These are phyloP conservation scores for Leptothorax acervorum DNA, from an alignment of 2,888 invertebrate genomes.

Conservation along the genomic window DNA sequence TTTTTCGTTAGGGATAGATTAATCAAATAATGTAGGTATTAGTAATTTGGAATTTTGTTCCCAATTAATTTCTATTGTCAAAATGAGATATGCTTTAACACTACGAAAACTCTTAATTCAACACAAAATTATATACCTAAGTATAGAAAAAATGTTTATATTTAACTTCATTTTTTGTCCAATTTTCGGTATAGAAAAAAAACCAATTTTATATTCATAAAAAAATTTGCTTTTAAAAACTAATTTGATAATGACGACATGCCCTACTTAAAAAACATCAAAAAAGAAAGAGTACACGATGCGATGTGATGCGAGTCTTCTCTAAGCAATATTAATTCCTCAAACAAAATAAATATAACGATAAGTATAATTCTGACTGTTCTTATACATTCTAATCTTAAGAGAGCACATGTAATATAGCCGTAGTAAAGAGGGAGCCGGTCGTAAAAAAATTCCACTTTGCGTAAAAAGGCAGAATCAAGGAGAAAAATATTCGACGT, in stretches of 20 bases:
- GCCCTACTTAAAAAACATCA: not conserved
- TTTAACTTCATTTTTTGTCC: not conserved
- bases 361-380: conserved; percentile 14
- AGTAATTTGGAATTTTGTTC: not conserved
- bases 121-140: not conserved
- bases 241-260: not conserved
- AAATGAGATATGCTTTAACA: not conserved
- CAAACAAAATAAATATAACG: not conserved
- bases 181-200: not conserved
- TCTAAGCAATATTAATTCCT: conserved; percentile 31
- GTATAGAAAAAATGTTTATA: not conserved
- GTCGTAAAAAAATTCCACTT: conserved; percentile 1
- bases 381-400: conserved; percentile 20
- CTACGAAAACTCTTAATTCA: not conserved
- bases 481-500: conserved; percentile 35
- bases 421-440: not conserved
- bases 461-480: not conserved
- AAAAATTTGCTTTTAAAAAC: conserved; percentile 17
- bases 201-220: not conserved
- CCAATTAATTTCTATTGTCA: not conserved
- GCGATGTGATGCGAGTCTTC: not conserved
- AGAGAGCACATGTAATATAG: conserved; percentile 25
- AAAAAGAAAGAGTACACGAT: not conserved
- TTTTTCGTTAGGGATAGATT: too few species aligned
- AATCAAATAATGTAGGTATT: too few species aligned